Evolutionary conservation across 2,113 vertebrate species (phyloP), one percentile per base, ranked within the genome.

Genomic region (Siphamia tubifer): DNA sequence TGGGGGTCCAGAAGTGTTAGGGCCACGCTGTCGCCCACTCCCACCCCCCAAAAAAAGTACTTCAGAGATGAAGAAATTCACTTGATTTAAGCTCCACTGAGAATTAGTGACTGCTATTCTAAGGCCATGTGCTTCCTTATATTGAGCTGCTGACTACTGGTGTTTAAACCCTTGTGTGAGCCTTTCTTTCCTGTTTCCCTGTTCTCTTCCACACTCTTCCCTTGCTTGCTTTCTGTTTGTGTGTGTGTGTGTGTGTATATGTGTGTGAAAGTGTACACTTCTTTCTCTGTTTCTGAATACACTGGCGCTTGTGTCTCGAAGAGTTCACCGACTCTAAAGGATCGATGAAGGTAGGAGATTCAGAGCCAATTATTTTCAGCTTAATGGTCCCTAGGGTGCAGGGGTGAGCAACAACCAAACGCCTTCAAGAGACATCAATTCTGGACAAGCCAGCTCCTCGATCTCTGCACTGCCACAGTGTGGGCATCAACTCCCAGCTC

Each of bases 341-440:
- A 93, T 93, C 91, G 91, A 93, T 93, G 91, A 86, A 89, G 88
- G 82, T 86, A 86, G 86, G 90, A 90, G 91, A 93, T 89, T 88
- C 88, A 76, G 84, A 90, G 91, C 92, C 92, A 93, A 93, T 93
- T 93, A 93, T 93, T 93, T 93, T 92, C 91, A 93, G 91, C 91
- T 93, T 93, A 93, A 93, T 93, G 90, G 90, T 91, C 92, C 91
- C 91, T 67, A 45, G 90, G 90, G 91, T 87, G 79, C 76, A 67
- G 70, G 84, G 81, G 79, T 83, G 85, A 90, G 87, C 81, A 92
- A 91, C 90, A 93, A 93, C 92, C 90, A 93, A 92, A 92, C 85
- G 91, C 83, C 86, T 90, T 86, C 87, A 87, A 90, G 88, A 89
- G 89, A 90, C 85, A 89, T 88, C 85, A 88, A 87, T 85, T 90